phyloP scores from a whole-genome alignment of 2,797 vertebrate species.

The Adelosebastes latens region DNA sequence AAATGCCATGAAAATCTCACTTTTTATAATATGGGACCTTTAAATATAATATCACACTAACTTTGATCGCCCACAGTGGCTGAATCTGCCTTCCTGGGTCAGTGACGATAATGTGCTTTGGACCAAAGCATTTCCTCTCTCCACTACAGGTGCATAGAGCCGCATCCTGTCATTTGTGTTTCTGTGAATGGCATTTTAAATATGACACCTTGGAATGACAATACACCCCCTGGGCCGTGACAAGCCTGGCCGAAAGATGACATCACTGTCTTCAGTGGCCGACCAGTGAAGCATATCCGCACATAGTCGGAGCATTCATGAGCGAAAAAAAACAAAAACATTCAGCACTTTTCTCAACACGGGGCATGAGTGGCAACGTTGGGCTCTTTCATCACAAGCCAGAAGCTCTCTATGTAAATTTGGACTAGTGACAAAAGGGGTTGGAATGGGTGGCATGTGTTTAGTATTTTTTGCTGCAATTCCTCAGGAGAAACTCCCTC shows the following conservation, averaged over 20 bases:
- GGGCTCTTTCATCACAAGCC: slow-evolving; percentile 37
- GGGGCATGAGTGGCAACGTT: slow-evolving; percentile 2
- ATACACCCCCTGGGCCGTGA: slow-evolving; percentile 65
- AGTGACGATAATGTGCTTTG: slow-evolving; percentile 8
- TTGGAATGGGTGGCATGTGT: slow-evolving; percentile 27
- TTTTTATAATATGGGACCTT: too few relatives aligned
- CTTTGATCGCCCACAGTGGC: not conserved
- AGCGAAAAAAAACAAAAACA: slow-evolving; percentile 14
- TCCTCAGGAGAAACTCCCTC: slow-evolving; percentile 51
- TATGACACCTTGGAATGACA: slow-evolving; percentile 69
- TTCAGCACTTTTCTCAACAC: slow-evolving; percentile 27
- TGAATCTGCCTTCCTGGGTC: slow-evolving; percentile 11
- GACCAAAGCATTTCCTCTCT: slow-evolving; percentile 10
- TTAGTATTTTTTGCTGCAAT: slow-evolving; percentile 26
- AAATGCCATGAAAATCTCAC: too few relatives aligned
- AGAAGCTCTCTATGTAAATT: slow-evolving; percentile 32
- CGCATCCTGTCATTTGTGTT: slow-evolving; percentile 68
- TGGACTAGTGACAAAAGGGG: slow-evolving; percentile 27
- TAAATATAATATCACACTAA: not conserved
- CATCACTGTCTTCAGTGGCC: slow-evolving; percentile 67
- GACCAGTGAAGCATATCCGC: slow-evolving; percentile 65
- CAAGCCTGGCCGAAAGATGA: slow-evolving; percentile 65
- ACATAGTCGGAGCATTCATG: slow-evolving; percentile 45
- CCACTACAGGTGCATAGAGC: slow-evolving; percentile 67
- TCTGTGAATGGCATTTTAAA: slow-evolving; percentile 68